Evolutionary conservation across 2,113 vertebrate genomes (phyloP).

Genomic region (Balaeniceps rex): DNA sequence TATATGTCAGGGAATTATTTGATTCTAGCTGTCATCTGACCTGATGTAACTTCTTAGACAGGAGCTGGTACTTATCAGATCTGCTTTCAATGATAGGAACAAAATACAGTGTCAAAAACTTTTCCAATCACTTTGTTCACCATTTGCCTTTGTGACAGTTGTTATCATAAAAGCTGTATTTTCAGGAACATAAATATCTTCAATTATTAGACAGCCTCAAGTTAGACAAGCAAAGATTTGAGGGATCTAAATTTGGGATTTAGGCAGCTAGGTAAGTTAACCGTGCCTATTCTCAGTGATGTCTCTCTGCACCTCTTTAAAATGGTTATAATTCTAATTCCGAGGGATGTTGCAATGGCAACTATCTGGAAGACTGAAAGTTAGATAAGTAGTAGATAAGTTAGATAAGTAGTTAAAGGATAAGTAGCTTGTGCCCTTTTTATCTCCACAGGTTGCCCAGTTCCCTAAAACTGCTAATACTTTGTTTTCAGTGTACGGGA

Average conservation of each 20-base stretch:
- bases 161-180: neutral
- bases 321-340: neutral
- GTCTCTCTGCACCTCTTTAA: neutral
- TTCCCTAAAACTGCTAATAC: neutral
- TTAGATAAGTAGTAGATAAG: neutral
- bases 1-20: neutral
- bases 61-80: neutral
- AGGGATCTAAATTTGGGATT: neutral
- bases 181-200: neutral
- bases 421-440: neutral
- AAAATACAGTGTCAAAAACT: neutral
- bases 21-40: neutral
- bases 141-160: neutral
- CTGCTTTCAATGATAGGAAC: neutral
- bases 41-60: neutral
- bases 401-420: neutral
- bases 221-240: neutral
- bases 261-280: neutral
- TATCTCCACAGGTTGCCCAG: neutral
- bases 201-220: neutral
- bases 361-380: neutral
- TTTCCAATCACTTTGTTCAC: neutral
- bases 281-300: neutral
- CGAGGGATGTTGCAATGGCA: neutral
- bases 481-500: neutral